phyloP scores from a whole-genome alignment of 2,888 invertebrate species.

The Heliconius sara region DNA sequence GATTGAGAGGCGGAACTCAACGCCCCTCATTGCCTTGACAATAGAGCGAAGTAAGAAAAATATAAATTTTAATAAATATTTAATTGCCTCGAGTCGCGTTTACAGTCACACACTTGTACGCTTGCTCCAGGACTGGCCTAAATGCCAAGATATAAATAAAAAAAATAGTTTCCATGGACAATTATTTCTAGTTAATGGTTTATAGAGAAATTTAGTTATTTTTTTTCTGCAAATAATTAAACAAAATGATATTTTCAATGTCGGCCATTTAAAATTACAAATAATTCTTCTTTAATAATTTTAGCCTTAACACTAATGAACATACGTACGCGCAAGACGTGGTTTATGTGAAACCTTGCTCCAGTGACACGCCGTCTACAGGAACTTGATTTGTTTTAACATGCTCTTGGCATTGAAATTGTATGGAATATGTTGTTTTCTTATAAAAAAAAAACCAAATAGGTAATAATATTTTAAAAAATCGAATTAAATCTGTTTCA shows the following conservation, averaged over 20 bases:
- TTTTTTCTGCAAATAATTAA: not conserved
- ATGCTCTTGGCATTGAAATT: slow-evolving; percentile 1
- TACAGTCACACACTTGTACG: too few relatives aligned
- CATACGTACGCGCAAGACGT: slow-evolving; percentile 64
- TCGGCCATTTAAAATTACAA: not conserved
- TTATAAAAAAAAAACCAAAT: not conserved
- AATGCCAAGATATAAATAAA: too few relatives aligned
- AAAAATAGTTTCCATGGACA: too few relatives aligned
- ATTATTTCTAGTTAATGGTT: too few relatives aligned
- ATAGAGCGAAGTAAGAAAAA: not conserved
- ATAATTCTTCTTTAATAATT: slow-evolving; percentile 3
- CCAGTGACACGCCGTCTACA: slow-evolving; percentile 53
- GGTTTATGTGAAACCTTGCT: slow-evolving; percentile 68
- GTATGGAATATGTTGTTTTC: not conserved
- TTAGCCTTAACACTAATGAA: slow-evolving; percentile 68
- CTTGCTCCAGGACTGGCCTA: too few relatives aligned
- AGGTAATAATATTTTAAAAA: not conserved
- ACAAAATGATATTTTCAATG: not conserved
- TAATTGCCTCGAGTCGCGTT: not conserved
- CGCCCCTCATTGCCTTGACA: too few relatives aligned
- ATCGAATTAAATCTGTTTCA: too few relatives aligned
- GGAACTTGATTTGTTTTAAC: not conserved
- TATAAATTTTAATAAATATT: not conserved
- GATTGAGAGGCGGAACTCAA: not conserved
- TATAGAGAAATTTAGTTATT: not conserved